Evolutionary conservation across 2,888 invertebrate genomes (phyloP).

Genomic region (Xanthia togata): DNA sequence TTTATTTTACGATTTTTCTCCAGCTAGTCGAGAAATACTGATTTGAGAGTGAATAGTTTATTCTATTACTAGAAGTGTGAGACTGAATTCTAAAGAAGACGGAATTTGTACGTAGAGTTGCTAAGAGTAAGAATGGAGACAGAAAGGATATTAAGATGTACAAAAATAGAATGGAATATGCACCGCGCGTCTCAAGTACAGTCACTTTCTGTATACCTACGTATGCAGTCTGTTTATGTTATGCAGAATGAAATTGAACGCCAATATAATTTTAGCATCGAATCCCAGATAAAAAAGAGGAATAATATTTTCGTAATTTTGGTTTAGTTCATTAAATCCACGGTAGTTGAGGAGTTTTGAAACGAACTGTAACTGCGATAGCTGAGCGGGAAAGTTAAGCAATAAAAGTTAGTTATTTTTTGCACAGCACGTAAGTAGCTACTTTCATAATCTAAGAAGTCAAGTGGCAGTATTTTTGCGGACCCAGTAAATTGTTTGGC

Average conservation of each 20-base stretch:
- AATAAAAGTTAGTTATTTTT: conserved; percentile 66
- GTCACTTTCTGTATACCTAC: conserved; percentile 11
- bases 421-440: conserved; percentile 55
- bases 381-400: conserved; percentile 55
- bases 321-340: conserved; percentile 46
- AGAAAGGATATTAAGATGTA: conserved; percentile 44
- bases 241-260: conserved; percentile 43
- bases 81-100: conserved; percentile 12
- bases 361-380: conserved; percentile 55
- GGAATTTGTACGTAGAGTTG: conserved; percentile 14
- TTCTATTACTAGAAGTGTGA: conserved; percentile 35
- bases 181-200: conserved; percentile 39
- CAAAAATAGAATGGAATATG: conserved; percentile 55
- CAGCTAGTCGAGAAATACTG: conserved; percentile 18
- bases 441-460: conserved; percentile 57
- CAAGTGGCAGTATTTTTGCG: conserved; percentile 59
- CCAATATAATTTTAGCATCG: conserved; percentile 40
- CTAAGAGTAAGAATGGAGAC: conserved; percentile 40
- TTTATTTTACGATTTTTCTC: conserved; percentile 21
- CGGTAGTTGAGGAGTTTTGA: conserved; percentile 50
- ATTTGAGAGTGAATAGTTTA: conserved; percentile 38
- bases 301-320: conserved; percentile 38
- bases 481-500: conserved; percentile 52
- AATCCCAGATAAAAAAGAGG: conserved; percentile 18
- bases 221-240: conserved; percentile 15